Evolutionary conservation across 2,888 invertebrate genomes (phyloP).

Genomic region (Craniophora ligustri): DNA sequence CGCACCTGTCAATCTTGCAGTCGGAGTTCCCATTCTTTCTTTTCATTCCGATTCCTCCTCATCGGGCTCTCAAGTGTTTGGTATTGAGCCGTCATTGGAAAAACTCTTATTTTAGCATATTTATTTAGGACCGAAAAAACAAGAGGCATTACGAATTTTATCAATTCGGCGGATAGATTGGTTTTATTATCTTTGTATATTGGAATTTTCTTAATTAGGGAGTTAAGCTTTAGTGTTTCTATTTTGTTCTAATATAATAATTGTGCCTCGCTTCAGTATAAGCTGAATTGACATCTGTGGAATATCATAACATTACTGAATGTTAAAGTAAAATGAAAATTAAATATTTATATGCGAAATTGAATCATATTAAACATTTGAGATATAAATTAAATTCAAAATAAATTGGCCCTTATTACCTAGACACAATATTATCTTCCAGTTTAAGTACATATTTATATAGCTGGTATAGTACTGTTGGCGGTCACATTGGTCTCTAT

Average conservation of each 20-base stretch:
- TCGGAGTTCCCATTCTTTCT: slow-evolving; percentile 66
- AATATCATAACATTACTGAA: too few species aligned
- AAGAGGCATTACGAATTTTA: slow-evolving; percentile 66
- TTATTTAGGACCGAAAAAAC: slow-evolving; percentile 71
- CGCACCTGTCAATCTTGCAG: slow-evolving; percentile 88
- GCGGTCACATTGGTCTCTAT: slow-evolving; percentile 50
- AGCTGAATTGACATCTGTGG: too few species aligned
- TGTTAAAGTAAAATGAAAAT: too few species aligned
- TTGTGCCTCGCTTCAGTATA: too few species aligned
- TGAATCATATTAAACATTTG: too few species aligned
- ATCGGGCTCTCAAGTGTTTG: slow-evolving; percentile 77
- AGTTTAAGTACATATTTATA: slow-evolving; percentile 18
- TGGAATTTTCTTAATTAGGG: slow-evolving; percentile 14
- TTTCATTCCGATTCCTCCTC: slow-evolving; percentile 79
- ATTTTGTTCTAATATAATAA: too few species aligned
- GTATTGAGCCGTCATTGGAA: slow-evolving; percentile 68
- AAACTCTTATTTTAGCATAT: slow-evolving; percentile 78
- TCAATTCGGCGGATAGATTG: slow-evolving; percentile 77
- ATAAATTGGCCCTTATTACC: slow-evolving; percentile 1
- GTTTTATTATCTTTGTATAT: slow-evolving; percentile 49
- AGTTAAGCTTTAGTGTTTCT: slow-evolving; percentile 6
- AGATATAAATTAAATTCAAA: not conserved
- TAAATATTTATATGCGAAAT: too few species aligned
- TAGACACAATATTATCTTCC: slow-evolving; percentile 24
- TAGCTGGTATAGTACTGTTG: slow-evolving; percentile 39